phyloP scores from a whole-genome alignment of 2,888 invertebrate genomes.

The Bursaphelenchus okinawaensis region DNA sequence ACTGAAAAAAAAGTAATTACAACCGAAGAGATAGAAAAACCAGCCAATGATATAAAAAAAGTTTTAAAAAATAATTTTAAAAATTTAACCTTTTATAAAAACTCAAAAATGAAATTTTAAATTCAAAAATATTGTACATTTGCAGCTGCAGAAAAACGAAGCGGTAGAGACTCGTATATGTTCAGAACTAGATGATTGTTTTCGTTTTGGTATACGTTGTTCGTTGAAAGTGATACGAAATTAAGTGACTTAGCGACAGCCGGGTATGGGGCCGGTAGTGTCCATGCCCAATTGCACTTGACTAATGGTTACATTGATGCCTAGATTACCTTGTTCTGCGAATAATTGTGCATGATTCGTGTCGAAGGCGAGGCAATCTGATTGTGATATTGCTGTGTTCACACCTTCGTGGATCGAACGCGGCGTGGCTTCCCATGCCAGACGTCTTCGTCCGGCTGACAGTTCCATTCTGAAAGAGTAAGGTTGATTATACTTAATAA shows the following conservation, averaged over 20 bases:
- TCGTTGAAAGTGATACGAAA: background rate
- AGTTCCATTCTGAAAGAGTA: slow-evolving; percentile 74
- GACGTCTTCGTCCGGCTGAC: slow-evolving; percentile 83
- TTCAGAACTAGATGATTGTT: background rate
- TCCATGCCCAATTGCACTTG: background rate
- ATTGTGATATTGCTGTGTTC: slow-evolving; percentile 90
- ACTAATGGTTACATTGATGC: slow-evolving; percentile 93
- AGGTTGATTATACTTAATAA: no score
- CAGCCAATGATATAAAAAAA: no score
- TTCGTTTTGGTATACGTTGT: no score
- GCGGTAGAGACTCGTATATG: background rate
- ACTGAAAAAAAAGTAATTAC: no score
- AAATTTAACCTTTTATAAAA: no score
- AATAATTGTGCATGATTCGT: slow-evolving; percentile 95
- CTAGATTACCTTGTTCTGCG: slow-evolving; percentile 96
- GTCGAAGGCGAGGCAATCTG: slow-evolving; percentile 97
- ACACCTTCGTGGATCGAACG: slow-evolving; percentile 95
- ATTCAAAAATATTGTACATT: no score
- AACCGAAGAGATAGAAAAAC: no score
- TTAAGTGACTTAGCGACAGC: background rate
- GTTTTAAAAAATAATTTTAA: no score
- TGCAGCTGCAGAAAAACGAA: no score
- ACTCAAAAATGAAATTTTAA: no score
- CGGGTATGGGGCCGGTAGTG: background rate
- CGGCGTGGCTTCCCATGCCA: slow-evolving; percentile 99